phyloP scores from a whole-genome alignment of 1,140 invertebrate genomes.

The Lasioglossum baleicum region DNA sequence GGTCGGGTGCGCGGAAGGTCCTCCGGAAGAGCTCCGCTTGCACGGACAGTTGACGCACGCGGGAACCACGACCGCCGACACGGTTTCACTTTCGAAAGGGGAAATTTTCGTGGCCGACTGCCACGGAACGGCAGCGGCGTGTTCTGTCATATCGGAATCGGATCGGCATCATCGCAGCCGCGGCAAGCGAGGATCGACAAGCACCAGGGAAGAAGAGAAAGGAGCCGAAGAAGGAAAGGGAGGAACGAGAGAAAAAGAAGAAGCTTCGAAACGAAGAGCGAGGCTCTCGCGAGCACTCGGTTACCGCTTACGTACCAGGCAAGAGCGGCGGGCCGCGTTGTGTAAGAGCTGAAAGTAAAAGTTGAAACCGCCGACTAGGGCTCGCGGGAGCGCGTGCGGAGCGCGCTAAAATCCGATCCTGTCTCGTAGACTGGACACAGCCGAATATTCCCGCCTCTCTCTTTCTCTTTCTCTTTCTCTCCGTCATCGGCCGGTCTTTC shows the following conservation, averaged over 20 bases:
- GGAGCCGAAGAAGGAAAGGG: neutral
- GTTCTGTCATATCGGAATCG: neutral
- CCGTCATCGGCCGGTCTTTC: slow-evolving; percentile 10
- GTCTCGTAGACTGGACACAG: slow-evolving; percentile 61
- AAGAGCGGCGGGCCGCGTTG: slow-evolving; percentile 71
- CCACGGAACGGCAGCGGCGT: neutral
- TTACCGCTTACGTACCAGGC: slow-evolving; percentile 63
- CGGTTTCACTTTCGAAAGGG: neutral
- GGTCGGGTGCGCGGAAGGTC: neutral
- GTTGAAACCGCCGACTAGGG: slow-evolving; percentile 78
- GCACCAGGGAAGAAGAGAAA: neutral
- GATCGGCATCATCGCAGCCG: no score
- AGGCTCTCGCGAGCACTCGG: slow-evolving; percentile 24
- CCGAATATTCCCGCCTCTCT: slow-evolving; percentile 70
- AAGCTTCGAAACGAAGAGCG: slow-evolving; percentile 38
- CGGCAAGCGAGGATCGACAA: neutral
- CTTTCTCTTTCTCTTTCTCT: slow-evolving; percentile 32
- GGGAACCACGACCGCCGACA: neutral
- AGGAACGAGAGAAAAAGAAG: slow-evolving; percentile 23
- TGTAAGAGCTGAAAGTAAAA: slow-evolving; percentile 81
- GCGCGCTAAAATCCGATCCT: slow-evolving; percentile 76
- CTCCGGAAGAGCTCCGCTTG: no score
- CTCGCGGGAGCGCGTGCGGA: slow-evolving; percentile 69
- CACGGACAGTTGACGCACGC: neutral
- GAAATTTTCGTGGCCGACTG: neutral